Conservation (phyloP, 2,888 invertebrate genomes). For the Bibio marci region DNA sequence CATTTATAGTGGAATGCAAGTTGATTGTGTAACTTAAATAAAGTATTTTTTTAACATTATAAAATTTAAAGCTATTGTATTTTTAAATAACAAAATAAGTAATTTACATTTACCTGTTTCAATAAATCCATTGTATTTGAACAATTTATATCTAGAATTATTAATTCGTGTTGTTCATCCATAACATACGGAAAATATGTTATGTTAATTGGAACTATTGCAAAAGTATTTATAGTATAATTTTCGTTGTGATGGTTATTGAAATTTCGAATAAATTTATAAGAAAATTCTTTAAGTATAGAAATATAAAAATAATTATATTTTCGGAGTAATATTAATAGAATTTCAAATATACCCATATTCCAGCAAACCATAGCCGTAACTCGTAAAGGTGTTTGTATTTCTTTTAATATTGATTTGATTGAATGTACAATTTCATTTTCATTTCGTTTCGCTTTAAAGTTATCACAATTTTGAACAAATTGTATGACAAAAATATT, state of each 20-base stretch:
- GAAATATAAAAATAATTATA: not conserved
- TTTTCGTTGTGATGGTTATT: not conserved
- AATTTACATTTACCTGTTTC: constrained; percentile 7
- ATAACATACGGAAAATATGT: constrained; percentile 11
- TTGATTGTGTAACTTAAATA: no score
- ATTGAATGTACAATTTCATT: not conserved
- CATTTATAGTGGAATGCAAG: not conserved
- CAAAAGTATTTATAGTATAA: constrained; percentile 8
- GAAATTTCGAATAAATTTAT: not conserved
- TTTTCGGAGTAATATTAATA: not conserved
- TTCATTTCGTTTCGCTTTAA: no score
- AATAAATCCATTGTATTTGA: constrained; percentile 6
- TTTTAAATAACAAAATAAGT: no score
- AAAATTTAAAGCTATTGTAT: no score
- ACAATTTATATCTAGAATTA: constrained; percentile 14
- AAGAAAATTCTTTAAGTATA: not conserved
- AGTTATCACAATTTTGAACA: no score
- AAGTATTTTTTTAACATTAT: no score
- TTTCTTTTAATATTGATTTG: constrained; percentile 1
- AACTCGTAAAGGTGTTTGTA: constrained; percentile 8
- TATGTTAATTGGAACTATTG: constrained; percentile 8
- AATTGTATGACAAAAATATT: no score
- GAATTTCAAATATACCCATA: constrained; percentile 8
- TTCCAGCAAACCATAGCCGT: constrained; percentile 13
- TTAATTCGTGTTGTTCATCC: constrained; percentile 13